Base-by-base conservation (phyloP, 1,140 invertebrate genomes). In the Bombus impatiens region DNA sequence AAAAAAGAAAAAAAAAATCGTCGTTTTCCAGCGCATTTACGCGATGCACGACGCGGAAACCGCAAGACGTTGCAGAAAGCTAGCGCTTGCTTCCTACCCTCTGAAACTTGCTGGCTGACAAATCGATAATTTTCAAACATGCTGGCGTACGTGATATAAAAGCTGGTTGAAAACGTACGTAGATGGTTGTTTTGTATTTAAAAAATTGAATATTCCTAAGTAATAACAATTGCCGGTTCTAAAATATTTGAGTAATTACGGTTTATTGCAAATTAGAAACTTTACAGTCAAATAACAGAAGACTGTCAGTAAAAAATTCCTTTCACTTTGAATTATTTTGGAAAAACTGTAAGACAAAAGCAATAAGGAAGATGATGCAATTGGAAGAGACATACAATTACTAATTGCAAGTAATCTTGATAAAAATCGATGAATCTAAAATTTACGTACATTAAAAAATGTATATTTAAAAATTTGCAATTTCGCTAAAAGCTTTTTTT, bases 91-190 rank as follows among this genome's bases (percentile, higher is more conserved):
- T 75, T 75, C 25, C 32, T 82, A 8, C 5, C 25, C 42, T 22
- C 57, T 28, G 35, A 35, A 76, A 44, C 8, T 9, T 28, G 37
- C 35, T 25, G 12, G 13, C 25, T 18, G 47, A 22, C 28, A 10
- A 22, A 65, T 82, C 80, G n/a, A 82, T 75, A 82, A 82, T 65
- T 76, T 25, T 13, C 80, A 15, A 53, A 82, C 40, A 10, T 18
- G 22, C 6, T n/a, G 40, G 4, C 3, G 22, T 1, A 8, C 9
- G 62, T 65, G n/a, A 32, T 32, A 15, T 32, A 8, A 67, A 32
- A 67, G n/a, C 15, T n/a, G 5, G 62, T 0, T 32, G 5, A 0
- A 3, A 67, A 35, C n/a, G 32, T 67, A 62, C 28, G 28, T 22
- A 2, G 12, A n/a, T 62, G 59, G 1, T 32, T 35, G 1, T 32